Percentiles rank a stretch among this genome's conserved stretches.
phyloP scores from a whole-genome alignment of 2,113 vertebrate genomes.

The Sclerurus mexicanus region DNA sequence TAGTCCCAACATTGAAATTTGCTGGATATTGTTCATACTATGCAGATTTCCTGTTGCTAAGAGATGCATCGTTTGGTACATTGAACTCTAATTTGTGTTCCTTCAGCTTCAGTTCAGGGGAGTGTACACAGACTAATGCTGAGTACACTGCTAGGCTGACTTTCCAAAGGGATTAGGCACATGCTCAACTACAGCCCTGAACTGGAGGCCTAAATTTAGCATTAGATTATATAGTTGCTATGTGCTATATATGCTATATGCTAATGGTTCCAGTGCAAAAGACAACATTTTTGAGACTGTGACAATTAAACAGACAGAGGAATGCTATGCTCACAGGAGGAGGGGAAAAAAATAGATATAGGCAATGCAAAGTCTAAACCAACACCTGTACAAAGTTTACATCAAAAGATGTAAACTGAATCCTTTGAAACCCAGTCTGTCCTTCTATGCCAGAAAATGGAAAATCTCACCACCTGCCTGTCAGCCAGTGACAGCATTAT shows the following conservation, averaged over 20 bases:
- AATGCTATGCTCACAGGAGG: neutral
- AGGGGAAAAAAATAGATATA: neutral
- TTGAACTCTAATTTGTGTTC: neutral
- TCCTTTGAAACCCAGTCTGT: neutral
- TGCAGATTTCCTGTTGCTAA: neutral
- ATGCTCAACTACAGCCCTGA: neutral
- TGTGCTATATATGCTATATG: neutral
- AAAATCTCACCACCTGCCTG: constrained; percentile 27
- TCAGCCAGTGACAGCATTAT: constrained; percentile 8
- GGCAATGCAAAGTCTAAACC: neutral
- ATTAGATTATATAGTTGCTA: neutral
- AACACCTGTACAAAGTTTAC: neutral
- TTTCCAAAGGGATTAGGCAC: neutral
- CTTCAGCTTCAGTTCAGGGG: neutral
- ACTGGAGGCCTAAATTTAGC: neutral
- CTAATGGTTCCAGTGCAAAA: neutral
- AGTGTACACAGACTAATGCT: rapidly evolving
- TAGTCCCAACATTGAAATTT: neutral
- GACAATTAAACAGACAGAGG: neutral
- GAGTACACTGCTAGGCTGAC: neutral
- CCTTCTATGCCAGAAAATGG: neutral
- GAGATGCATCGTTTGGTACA: neutral
- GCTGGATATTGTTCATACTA: neutral
- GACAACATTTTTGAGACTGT: neutral
- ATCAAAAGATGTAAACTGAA: constrained; percentile 23